Conservation (phyloP, 2,888 invertebrate genomes). For the Sthenelais limicola region DNA sequence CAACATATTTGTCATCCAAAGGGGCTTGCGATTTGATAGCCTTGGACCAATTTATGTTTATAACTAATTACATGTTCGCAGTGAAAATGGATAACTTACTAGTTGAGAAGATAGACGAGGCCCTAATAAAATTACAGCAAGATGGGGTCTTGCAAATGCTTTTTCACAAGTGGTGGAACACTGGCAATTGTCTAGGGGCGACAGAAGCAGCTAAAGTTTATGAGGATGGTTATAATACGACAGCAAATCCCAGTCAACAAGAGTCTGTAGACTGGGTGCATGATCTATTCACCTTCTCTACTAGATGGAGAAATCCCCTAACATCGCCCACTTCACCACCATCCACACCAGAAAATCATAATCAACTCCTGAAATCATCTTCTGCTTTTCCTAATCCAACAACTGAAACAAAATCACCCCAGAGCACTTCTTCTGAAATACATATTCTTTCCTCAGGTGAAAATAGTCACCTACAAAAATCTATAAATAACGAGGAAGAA, state of each 20-base stretch:
- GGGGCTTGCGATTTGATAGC: conserved; percentile 45
- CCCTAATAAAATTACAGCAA: conserved; percentile 40
- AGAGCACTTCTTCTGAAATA: too few relatives aligned
- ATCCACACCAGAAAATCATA: too few relatives aligned
- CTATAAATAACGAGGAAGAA: too few relatives aligned
- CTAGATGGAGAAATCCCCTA: not conserved
- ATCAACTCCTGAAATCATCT: too few relatives aligned
- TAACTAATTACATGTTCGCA: conserved; percentile 47
- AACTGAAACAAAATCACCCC: too few relatives aligned
- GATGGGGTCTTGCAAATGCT: conserved; percentile 42
- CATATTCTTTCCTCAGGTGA: too few relatives aligned
- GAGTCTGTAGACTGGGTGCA: conserved; percentile 10
- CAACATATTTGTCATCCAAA: conserved; percentile 38
- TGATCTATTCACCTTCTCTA: conserved; percentile 1
- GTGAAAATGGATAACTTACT: conserved; percentile 39
- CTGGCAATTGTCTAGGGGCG: conserved; percentile 41
- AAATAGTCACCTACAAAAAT: too few relatives aligned
- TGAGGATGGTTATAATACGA: not conserved
- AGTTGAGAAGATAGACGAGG: conserved; percentile 35
- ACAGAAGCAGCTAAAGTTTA: not conserved
- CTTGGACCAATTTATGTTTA: conserved; percentile 43
- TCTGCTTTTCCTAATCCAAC: too few relatives aligned
- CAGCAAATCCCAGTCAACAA: not conserved
- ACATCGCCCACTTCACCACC: not conserved
- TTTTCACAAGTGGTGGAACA: conserved; percentile 49